Conservation (phyloP, 2,888 invertebrate genomes). For the Heliothis peltigera region DNA sequence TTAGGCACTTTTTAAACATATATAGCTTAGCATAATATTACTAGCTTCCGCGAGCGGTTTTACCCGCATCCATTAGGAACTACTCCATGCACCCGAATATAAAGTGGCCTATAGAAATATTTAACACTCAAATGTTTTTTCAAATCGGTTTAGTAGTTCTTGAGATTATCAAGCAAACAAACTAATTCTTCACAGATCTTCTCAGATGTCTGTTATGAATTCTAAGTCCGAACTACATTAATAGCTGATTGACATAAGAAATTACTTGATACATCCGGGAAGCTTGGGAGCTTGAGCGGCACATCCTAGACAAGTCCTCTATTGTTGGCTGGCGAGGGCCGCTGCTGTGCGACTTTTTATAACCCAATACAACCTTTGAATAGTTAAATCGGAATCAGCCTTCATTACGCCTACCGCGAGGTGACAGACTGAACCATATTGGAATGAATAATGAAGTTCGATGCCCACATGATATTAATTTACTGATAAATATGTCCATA, state of each 20-base stretch:
- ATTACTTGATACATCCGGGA: conserved; percentile 36
- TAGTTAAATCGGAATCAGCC: conserved; percentile 61
- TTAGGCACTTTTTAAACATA: no score
- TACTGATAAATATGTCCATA: conserved; percentile 54
- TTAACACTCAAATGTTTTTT: no score
- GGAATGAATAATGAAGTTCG: conserved; percentile 64
- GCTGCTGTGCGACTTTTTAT: conserved; percentile 33
- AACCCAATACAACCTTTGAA: conserved; percentile 40
- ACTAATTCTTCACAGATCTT: no score
- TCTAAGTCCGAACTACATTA: not conserved
- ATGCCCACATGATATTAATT: conserved; percentile 66
- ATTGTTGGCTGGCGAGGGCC: conserved; percentile 13
- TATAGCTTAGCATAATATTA: no score
- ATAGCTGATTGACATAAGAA: conserved; percentile 23
- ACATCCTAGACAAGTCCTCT: conserved; percentile 28
- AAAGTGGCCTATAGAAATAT: no score
- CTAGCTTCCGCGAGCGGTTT: no score
- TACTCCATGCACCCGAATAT: no score
- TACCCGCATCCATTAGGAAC: no score
- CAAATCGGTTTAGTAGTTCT: no score
- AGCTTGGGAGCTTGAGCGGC: conserved; percentile 17
- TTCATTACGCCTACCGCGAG: conserved; percentile 70
- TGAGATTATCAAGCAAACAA: no score
- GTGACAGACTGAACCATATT: conserved; percentile 64
- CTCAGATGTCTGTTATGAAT: no score